Evolutionary conservation across 2,113 vertebrate species (phyloP).

Genomic region (Crotalus helleri): DNA sequence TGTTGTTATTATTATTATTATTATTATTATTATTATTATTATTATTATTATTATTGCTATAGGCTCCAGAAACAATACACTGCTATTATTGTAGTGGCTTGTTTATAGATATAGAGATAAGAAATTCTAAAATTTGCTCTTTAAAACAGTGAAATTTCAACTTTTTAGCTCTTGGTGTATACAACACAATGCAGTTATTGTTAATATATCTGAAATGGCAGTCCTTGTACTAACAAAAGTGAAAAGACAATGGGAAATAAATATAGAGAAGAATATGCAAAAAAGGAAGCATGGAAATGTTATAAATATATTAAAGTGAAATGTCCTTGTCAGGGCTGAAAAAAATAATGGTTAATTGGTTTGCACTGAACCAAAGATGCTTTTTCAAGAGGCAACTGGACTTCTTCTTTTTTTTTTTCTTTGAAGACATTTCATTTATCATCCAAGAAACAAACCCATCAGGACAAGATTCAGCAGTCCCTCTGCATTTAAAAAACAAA

Average conservation of each 20-base stretch:
- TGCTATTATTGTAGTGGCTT: background rate
- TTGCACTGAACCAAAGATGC: background rate
- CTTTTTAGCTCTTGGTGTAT: background rate
- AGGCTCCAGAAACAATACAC: background rate
- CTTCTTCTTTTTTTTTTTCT: too few relatives aligned
- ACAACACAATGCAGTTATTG: background rate
- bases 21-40: too few relatives aligned
- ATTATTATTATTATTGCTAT: too few relatives aligned
- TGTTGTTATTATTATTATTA: too few relatives aligned
- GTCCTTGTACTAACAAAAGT: background rate
- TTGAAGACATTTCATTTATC: too few relatives aligned
- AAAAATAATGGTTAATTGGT: background rate
- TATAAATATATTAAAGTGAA: background rate
- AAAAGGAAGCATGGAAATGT: background rate
- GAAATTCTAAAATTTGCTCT: background rate
- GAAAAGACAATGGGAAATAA: background rate
- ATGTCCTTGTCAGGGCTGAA: background rate
- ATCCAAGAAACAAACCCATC: too few relatives aligned
- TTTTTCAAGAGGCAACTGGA: background rate
- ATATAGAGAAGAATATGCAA: background rate
- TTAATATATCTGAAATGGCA: background rate
- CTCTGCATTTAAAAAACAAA: too few relatives aligned
- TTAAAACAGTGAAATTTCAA: background rate
- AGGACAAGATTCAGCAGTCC: too few relatives aligned
- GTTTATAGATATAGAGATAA: background rate